Evolutionary conservation across 2,113 vertebrate genomes (phyloP).

Genomic region (Syrmaticus mikado): DNA sequence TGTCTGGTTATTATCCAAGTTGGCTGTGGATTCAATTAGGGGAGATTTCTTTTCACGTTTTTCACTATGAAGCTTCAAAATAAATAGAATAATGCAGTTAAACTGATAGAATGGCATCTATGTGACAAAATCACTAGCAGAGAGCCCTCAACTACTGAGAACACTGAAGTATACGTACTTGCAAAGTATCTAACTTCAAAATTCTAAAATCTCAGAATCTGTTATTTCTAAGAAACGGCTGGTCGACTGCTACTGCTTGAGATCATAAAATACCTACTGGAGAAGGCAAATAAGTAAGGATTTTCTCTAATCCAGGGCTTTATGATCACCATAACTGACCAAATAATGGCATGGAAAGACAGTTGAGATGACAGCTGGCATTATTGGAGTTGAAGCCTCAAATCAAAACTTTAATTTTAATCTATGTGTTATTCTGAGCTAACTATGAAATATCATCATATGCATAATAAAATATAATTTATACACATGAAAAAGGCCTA

Average conservation of each 20-base stretch:
- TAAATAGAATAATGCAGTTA: neutral
- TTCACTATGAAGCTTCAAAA: constrained; percentile 89
- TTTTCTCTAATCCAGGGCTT: neutral
- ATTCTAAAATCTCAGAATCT: neutral
- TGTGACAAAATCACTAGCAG: neutral
- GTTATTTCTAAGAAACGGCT: neutral
- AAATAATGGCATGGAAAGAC: neutral
- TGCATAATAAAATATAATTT: neutral
- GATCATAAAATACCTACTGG: neutral
- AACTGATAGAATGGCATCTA: neutral
- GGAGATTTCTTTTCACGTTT: constrained; percentile 97
- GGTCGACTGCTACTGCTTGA: neutral
- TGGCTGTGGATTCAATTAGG: constrained; percentile 93
- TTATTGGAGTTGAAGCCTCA: neutral
- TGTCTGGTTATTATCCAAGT: constrained; percentile 94
- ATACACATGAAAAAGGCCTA: constrained; percentile 64
- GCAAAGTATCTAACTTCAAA: neutral
- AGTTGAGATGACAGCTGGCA: neutral
- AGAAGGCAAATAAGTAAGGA: neutral
- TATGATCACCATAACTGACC: neutral
- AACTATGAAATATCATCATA: neutral
- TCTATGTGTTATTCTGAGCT: neutral
- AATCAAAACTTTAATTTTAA: neutral
- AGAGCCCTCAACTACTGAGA: neutral
- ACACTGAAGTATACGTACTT: neutral